Percentiles rank a stretch among this genome's conserved stretches.
These are phyloP conservation scores for Cryptotis parvus DNA, from an alignment of 2,113 vertebrate genomes.

Conservation along the genomic window DNA sequence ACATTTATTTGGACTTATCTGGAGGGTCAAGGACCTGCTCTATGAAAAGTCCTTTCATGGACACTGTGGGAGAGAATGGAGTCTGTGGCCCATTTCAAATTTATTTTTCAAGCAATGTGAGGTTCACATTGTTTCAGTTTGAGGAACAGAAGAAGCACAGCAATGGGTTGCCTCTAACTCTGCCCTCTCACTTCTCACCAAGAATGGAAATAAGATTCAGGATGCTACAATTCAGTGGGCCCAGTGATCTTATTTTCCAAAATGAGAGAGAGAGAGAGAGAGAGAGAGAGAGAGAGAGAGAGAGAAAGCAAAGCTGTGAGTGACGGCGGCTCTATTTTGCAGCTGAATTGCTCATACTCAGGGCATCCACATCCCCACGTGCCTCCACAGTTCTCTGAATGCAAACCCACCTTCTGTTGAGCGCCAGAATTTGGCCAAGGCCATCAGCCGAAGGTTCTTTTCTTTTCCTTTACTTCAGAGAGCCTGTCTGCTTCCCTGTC, in stretches of 20 bases:
- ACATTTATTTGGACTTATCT: constrained; percentile 52
- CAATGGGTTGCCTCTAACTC: not conserved
- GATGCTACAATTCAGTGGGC: not conserved
- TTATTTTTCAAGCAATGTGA: constrained; percentile 33
- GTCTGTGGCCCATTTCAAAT: constrained; percentile 32
- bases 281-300: too few species aligned
- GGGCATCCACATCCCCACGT: too few species aligned
- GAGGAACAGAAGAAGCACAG: not conserved
- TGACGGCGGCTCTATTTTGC: too few species aligned
- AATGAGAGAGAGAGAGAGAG: not conserved
- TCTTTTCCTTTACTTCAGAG: too few species aligned
- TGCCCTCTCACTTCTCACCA: not conserved
- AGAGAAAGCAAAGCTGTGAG: too few species aligned
- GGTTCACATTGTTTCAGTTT: not conserved
- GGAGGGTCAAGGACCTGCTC: constrained; percentile 56
- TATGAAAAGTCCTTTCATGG: constrained; percentile 60
- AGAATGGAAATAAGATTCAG: not conserved
- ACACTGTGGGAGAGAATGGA: constrained; percentile 10
- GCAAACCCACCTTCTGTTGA: too few species aligned
- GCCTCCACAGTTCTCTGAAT: too few species aligned
- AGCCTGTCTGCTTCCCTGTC: too few species aligned
- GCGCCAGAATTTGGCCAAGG: too few species aligned
- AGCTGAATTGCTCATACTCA: too few species aligned
- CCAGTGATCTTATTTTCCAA: not conserved
- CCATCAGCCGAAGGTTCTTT: too few species aligned